phyloP scores from a whole-genome alignment of 2,797 vertebrate genomes.

The Pipistrellus pygmaeus region DNA sequence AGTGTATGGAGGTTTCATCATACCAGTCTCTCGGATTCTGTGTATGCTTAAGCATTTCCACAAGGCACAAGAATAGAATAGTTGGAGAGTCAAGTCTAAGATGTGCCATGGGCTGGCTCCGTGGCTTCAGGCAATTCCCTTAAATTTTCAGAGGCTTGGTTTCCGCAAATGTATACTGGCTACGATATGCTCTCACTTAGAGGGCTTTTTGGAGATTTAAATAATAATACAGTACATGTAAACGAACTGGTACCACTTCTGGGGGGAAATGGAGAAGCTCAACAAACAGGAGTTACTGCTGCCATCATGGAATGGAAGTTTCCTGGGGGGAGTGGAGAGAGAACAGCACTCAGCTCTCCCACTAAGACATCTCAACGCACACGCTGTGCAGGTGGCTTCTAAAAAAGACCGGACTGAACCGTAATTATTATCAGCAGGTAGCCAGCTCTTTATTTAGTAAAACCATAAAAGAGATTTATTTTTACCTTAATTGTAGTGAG shows the following conservation, averaged over 20 bases:
- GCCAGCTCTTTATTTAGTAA: slow-evolving; percentile 75
- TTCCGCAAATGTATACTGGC: neutral
- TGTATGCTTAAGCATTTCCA: neutral
- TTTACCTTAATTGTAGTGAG: slow-evolving; percentile 75
- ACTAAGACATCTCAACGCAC: neutral
- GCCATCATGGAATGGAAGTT: neutral
- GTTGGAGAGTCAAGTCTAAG: neutral
- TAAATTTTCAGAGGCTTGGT: slow-evolving; percentile 6
- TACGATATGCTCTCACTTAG: neutral
- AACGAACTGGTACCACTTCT: neutral
- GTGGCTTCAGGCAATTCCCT: neutral
- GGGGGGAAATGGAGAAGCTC: neutral
- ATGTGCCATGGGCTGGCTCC: neutral
- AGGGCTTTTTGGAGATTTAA: neutral
- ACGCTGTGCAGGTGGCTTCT: neutral
- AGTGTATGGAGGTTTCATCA: neutral
- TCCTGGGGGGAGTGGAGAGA: neutral
- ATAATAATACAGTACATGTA: slow-evolving; percentile 6
- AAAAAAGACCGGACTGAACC: slow-evolving; percentile 62
- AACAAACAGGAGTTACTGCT: neutral
- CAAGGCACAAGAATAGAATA: neutral
- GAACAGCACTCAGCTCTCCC: neutral
- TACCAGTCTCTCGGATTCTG: neutral
- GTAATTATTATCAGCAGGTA: slow-evolving; percentile 76
- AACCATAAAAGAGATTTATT: slow-evolving; percentile 70